Conservation (phyloP, 2,113 vertebrate genomes). For the Etheostoma spectabile region DNA sequence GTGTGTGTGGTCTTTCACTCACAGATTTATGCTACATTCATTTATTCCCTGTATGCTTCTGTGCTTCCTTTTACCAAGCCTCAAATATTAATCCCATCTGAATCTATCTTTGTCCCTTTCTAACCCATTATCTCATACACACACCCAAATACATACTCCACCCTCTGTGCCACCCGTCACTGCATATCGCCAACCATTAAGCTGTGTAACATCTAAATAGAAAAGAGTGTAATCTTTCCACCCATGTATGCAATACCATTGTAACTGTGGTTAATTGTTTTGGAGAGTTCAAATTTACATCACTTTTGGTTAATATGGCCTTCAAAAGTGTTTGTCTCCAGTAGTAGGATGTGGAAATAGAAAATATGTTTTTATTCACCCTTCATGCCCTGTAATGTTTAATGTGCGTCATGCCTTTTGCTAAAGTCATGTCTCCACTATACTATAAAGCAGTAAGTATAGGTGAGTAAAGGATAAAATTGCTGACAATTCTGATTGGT, state of each 20-base stretch:
- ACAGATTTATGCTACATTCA: conserved; percentile 15
- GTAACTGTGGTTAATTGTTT: conserved; percentile 39
- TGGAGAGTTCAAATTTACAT: not conserved
- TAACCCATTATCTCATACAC: conserved; percentile 2
- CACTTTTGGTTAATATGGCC: not conserved
- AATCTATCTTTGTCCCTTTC: conserved; percentile 28
- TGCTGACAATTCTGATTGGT: no score
- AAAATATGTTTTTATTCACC: not conserved
- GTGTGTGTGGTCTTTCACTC: conserved; percentile 7
- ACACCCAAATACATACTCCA: conserved; percentile 8
- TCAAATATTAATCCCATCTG: conserved; percentile 5
- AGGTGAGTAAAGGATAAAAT: not conserved
- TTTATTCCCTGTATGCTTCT: conserved; percentile 6
- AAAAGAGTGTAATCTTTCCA: conserved; percentile 32
- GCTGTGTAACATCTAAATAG: conserved; percentile 27
- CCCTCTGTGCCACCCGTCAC: conserved; percentile 13
- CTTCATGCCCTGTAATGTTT: not conserved
- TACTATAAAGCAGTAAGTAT: not conserved
- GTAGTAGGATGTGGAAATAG: not conserved
- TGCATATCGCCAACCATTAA: conserved; percentile 12
- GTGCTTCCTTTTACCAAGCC: conserved; percentile 12
- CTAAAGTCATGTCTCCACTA: not conserved
- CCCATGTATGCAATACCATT: conserved; percentile 37
- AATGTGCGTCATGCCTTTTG: not conserved
- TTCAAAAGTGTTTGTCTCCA: conserved; percentile 18